Evolutionary conservation across 2,888 invertebrate species (phyloP).

Genomic region (Pocota personata): DNA sequence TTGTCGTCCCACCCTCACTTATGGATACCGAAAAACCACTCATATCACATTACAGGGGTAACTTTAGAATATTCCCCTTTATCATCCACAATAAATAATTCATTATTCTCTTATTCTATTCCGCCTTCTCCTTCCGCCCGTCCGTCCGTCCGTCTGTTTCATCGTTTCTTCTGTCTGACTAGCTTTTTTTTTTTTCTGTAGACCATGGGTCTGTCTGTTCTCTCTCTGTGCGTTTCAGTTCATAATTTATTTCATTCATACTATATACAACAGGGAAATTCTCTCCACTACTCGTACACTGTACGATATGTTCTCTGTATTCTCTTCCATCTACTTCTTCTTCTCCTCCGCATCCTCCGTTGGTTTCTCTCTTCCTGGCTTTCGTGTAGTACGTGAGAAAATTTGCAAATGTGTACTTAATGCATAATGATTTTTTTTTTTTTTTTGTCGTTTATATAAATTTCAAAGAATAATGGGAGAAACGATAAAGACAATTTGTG

Average conservation of each 20-base stretch:
- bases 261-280: constrained; percentile 23
- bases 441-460: constrained; percentile 35
- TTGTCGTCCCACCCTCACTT: too few species aligned
- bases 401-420: constrained; percentile 62
- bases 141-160: neutral
- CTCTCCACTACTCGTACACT: neutral
- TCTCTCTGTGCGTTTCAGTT: neutral
- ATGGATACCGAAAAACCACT: constrained; percentile 25
- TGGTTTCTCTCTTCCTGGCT: neutral
- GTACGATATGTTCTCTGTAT: neutral
- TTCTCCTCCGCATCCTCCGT: neutral
- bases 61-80: constrained; percentile 34
- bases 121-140: constrained; percentile 17
- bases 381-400: constrained; percentile 60
- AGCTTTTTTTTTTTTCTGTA: neutral
- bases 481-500: constrained; percentile 12
- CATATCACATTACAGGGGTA: constrained; percentile 42
- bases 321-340: neutral
- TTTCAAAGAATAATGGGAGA: constrained; percentile 23
- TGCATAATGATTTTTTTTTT: constrained; percentile 47
- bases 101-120: constrained; percentile 57
- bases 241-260: constrained; percentile 61
- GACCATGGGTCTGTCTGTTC: neutral
- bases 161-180: neutral
- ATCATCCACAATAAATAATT: constrained; percentile 68